Base-by-base conservation (phyloP, 2,113 vertebrate species). In the cat (Felis catus) region DNA sequence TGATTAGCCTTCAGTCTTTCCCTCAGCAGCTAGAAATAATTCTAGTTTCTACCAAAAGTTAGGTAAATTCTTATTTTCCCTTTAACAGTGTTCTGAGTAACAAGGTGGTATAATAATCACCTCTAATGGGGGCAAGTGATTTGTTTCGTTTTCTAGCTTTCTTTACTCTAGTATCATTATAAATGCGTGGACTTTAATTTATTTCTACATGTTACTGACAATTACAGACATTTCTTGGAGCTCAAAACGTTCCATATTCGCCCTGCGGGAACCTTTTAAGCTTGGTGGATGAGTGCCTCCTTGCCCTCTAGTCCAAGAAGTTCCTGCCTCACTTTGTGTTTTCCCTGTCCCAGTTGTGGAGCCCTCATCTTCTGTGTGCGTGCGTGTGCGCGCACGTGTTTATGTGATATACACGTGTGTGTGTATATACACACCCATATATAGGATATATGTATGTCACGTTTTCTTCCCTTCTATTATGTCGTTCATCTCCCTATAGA, bases 321-420 rank as follows among this genome's bases (percentile, higher is more conserved):
- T 95, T 84, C 39, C 76, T 95, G 70, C 29, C 76, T 95, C 11
- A 33, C 31, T 95, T 87, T 79, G 33, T 94, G 16, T 96, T 93
- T 98, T 96, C 89, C 85, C 63, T 96, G 79, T 78, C 79, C 86
- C 55, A 74, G 68, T 48, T 87, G 25, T 96, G 89, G 36, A 96
- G 36, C 51, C 70, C 51, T 98, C 51, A 53, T 48, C 51, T 45
- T 89, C 39, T 83, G 27, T 70, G 7, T 4, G 4, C 73, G n/a
- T 68, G 1, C 16, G 1, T 61, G 33, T 15, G 18, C 27, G 41
- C 21, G 63, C 14, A 18, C 53, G 18, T 18, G 36, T 21, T n/a
- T 70, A 51, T 68, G 51, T 71, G 19, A 48, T 41, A 71, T 1
- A 29, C 13, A 16, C 2, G 18, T 8, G 31, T 1, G 3, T 9